Evolutionary conservation across 1,140 invertebrate genomes (phyloP), one percentile per base, ranked within the genome.

Genomic region (Chymomyza costata): DNA sequence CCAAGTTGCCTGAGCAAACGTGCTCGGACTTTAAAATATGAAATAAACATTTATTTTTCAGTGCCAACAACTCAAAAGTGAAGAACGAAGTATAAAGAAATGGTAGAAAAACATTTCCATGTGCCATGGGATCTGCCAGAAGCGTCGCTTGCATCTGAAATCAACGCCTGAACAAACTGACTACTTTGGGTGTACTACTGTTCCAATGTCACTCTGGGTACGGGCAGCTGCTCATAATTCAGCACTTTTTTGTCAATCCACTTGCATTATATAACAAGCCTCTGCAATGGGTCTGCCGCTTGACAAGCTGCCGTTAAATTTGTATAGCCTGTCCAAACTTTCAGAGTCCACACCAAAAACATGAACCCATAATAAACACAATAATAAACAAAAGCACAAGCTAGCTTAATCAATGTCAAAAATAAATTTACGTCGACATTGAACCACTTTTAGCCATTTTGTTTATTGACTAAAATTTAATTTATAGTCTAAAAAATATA

Each of bases 341-440:
- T n/a, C n/a, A n/a, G n/a, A n/a, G n/a, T n/a, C n/a, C n/a, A n/a
- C n/a, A n/a, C n/a, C n/a, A n/a, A n/a, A n/a, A n/a, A n/a, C n/a
- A n/a, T n/a, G n/a, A n/a, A n/a, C n/a, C n/a, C n/a, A n/a, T n/a
- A n/a, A n/a, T n/a, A n/a, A n/a, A n/a, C n/a, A n/a, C 35, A 21
- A 19, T 38, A 8, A 25, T 21, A 31, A 41, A 15, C 50, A 14
- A 59, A 39, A 41, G 46, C 56, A n/a, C n/a, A n/a, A n/a, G n/a
- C n/a, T n/a, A 58, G 71, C 70, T 78, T 78, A 62, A 76, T 76
- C 70, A 76, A 76, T 71, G 71, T 76, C 62, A 66, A 35, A 40
- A 45, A 46, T 41, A 45, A 62, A n/a, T n/a, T n/a, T n/a, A n/a
- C n/a, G 49, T 52, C 35, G 46, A n/a, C 46, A 38, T 25, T 30